Percentiles rank a stretch among this genome's conserved stretches.
Evolutionary conservation across 2,888 invertebrate species (phyloP).

Genomic region (Caenorhabditis sinica): DNA sequence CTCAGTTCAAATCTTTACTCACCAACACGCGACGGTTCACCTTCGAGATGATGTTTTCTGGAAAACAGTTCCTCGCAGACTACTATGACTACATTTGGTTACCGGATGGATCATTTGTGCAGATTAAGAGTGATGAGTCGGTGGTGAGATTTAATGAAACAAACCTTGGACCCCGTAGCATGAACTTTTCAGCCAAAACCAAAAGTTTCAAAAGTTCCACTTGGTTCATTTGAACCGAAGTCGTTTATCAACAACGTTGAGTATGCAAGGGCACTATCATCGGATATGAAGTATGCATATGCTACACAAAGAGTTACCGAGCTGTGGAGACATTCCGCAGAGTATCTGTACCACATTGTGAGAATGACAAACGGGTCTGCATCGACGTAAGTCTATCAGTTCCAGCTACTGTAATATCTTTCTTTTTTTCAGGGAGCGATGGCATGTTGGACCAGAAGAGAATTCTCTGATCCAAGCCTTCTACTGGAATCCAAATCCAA

Average conservation of each 20-base stretch:
- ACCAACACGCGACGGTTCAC: constrained; percentile 58
- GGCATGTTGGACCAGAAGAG: constrained; percentile 65
- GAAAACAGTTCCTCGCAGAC: constrained; percentile 63
- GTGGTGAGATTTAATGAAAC: background rate
- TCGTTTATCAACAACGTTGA: constrained; percentile 41
- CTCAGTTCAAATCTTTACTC: constrained; percentile 12
- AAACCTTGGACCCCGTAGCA: background rate
- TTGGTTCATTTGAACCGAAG: constrained; percentile 15
- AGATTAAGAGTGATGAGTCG: constrained; percentile 62
- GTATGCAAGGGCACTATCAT: constrained; percentile 48
- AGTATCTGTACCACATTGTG: constrained; percentile 22
- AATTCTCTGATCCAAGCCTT: constrained; percentile 68
- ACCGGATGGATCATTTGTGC: constrained; percentile 63
- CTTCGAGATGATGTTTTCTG: constrained; percentile 68
- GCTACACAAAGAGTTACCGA: constrained; percentile 44
- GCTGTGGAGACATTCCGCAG: constrained; percentile 16
- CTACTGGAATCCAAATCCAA: constrained; percentile 70
- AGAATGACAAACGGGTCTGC: constrained; percentile 15
- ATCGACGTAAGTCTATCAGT: constrained; percentile 19
- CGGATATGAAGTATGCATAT: constrained; percentile 63
- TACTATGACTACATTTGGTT: constrained; percentile 63
- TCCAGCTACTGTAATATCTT: background rate
- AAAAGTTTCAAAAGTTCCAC: constrained; percentile 19
- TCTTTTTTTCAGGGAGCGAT: constrained; percentile 46
- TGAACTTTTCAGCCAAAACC: constrained; percentile 19